A percentile compares a stretch with the other conserved stretches of the same genome.
Evolutionary conservation across 2,888 invertebrate species (phyloP).

Genomic region (Tenodera sinensis): DNA sequence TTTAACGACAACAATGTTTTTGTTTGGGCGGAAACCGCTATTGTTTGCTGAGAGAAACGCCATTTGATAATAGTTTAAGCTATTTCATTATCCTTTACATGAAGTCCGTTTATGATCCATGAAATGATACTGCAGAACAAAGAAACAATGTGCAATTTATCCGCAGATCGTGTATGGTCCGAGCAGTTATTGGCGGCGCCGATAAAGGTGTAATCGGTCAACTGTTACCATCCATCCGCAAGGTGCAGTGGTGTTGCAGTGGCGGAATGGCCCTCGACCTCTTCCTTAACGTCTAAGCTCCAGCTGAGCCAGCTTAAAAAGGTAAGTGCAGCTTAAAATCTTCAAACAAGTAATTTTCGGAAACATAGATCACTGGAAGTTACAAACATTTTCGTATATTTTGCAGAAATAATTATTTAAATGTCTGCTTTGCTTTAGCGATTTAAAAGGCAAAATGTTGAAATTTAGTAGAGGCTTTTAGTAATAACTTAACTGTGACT

Average conservation of each 20-base stretch:
- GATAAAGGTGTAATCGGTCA: background rate
- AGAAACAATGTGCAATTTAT: background rate
- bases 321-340: too few species aligned
- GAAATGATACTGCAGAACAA: background rate
- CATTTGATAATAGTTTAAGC: background rate
- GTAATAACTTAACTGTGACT: too few species aligned
- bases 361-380: too few species aligned
- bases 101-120: background rate
- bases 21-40: background rate
- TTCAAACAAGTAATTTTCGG: too few species aligned
- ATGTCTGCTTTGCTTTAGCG: too few species aligned
- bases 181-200: background rate
- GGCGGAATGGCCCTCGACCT: background rate
- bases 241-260: background rate
- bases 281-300: too few species aligned
- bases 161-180: background rate
- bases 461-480: too few species aligned
- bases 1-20: too few species aligned
- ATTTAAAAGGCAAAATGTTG: too few species aligned
- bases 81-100: background rate
- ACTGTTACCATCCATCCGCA: background rate
- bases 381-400: too few species aligned
- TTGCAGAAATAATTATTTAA: too few species aligned
- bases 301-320: too few species aligned
- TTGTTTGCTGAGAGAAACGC: background rate